phyloP scores from a whole-genome alignment of 2,888 invertebrate genomes.

The Galeopsomyia nigrocyanea region DNA sequence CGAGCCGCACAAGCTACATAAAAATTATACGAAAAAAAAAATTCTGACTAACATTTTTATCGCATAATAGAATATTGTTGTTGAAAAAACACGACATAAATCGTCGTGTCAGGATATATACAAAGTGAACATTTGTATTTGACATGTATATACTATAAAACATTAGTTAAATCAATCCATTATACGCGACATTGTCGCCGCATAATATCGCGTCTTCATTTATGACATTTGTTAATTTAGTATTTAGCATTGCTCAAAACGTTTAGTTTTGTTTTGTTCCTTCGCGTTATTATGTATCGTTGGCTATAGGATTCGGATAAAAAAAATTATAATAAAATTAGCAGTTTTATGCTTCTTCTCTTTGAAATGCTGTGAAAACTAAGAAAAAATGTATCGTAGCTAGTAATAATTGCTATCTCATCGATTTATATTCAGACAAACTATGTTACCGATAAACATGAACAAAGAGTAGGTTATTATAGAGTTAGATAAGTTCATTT shows the following conservation, averaged over 20 bases:
- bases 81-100: constrained; percentile 35
- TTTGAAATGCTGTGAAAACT: constrained; percentile 37
- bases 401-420: constrained; percentile 18
- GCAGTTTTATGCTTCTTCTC: constrained; percentile 27
- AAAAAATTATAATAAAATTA: background rate
- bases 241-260: constrained; percentile 11
- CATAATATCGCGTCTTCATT: constrained; percentile 6
- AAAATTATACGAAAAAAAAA: background rate
- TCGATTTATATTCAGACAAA: constrained; percentile 7
- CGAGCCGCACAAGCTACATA: no score
- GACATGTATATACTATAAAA: constrained; percentile 31
- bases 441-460: constrained; percentile 24
- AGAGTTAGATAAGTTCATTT: constrained; percentile 18
- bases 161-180: constrained; percentile 46
- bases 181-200: constrained; percentile 23
- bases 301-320: constrained; percentile 23
- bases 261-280: constrained; percentile 27
- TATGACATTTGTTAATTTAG: constrained; percentile 28
- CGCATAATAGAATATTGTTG: constrained; percentile 30
- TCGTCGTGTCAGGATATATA: constrained; percentile 29
- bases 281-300: constrained; percentile 8
- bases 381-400: constrained; percentile 9
- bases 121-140: constrained; percentile 24
- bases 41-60: background rate
- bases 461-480: constrained; percentile 25